Conservation (phyloP, 2,797 vertebrate species). For the Acestrorhynchus altus region DNA sequence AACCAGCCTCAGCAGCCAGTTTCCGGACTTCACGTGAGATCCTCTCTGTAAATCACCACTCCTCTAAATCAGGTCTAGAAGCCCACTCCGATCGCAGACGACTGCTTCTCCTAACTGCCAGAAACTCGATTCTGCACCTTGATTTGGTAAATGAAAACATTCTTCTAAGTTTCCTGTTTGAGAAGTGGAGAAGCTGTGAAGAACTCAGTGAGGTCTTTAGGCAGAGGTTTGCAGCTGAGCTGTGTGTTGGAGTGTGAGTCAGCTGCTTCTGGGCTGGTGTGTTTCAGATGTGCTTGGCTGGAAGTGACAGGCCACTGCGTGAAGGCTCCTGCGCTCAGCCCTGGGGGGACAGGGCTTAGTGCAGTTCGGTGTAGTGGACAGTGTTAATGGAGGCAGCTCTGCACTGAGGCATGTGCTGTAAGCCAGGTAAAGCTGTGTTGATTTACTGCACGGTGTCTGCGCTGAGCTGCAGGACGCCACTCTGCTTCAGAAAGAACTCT, state of each 20-base stretch:
- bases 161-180: background rate
- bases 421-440: conserved; percentile 8
- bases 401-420: background rate
- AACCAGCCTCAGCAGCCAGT: conserved; percentile 18
- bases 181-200: background rate
- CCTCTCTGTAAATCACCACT: conserved; percentile 10
- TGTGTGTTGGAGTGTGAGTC: background rate
- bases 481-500: background rate
- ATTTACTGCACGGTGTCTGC: background rate
- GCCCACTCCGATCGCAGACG: background rate
- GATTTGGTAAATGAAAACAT: background rate
- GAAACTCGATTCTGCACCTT: too few relatives aligned
- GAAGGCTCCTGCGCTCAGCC: background rate
- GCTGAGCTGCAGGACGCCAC: background rate
- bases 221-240: background rate
- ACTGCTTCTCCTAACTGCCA: background rate
- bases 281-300: background rate
- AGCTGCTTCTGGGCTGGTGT: background rate
- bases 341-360: background rate
- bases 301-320: background rate
- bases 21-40: background rate
- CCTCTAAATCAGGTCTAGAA: conserved; percentile 14
- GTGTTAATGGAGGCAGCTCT: background rate
- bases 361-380: background rate
- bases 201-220: background rate